Conservation (phyloP, 2,113 vertebrate genomes). For the Sebastes schlegelii region DNA sequence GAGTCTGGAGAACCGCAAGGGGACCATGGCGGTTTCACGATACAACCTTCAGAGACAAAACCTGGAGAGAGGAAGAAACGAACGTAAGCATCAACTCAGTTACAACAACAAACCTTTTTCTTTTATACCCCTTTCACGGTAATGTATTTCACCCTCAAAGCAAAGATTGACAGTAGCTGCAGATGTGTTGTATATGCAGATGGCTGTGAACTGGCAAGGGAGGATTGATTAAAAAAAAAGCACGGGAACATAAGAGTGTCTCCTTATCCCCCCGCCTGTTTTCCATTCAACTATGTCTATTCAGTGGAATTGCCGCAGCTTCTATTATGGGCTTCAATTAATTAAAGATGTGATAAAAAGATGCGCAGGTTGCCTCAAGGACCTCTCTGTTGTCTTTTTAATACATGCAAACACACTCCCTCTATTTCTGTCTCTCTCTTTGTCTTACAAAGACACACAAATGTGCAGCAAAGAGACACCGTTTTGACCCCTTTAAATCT, state of each 20-base stretch:
- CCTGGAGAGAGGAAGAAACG: conserved; percentile 39
- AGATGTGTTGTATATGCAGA: conserved; percentile 40
- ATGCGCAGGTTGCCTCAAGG: conserved; percentile 73
- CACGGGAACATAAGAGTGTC: conserved; percentile 19
- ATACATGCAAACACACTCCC: conserved; percentile 63
- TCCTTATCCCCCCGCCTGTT: conserved; percentile 42
- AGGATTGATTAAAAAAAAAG: conserved; percentile 32
- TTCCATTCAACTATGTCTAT: conserved; percentile 61
- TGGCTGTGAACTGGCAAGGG: conserved; percentile 39
- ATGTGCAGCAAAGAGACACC: conserved; percentile 11
- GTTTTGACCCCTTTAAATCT: conserved; percentile 40
- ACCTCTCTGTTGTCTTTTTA: conserved; percentile 69
- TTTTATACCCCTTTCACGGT: background rate
- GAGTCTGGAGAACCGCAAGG: conserved; percentile 53
- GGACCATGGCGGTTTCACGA: conserved; percentile 55
- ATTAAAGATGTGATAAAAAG: conserved; percentile 80
- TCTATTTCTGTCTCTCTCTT: conserved; percentile 32
- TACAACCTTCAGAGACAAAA: conserved; percentile 17
- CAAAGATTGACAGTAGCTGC: conserved; percentile 37
- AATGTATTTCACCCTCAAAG: conserved; percentile 19
- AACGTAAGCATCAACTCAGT: conserved; percentile 8
- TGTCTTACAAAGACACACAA: conserved; percentile 29
- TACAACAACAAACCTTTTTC: conserved; percentile 4
- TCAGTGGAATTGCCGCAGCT: conserved; percentile 60
- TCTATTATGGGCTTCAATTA: conserved; percentile 79